phyloP scores from a whole-genome alignment of 2,797 vertebrate genomes.

The Rallus crepitans region DNA sequence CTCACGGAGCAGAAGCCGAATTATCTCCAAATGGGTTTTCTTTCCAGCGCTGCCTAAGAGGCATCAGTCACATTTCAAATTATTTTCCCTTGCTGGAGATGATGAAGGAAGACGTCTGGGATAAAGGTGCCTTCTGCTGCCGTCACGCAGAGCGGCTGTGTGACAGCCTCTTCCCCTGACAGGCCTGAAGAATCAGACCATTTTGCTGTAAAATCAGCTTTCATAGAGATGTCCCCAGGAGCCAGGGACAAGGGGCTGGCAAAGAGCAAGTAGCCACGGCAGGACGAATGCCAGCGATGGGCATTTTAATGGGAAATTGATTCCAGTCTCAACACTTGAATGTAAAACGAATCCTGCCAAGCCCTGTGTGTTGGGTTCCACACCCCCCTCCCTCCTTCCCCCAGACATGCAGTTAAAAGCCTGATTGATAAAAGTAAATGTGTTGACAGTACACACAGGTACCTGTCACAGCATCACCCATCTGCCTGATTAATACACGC shows the following conservation, averaged over 20 bases:
- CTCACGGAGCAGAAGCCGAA: background rate
- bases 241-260: background rate
- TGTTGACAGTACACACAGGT: background rate
- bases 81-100: background rate
- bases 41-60: background rate
- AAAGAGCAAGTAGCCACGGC: background rate
- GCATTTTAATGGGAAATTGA: background rate
- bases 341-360: background rate
- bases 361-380: rapidly evolving
- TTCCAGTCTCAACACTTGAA: background rate
- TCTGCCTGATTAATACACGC: background rate
- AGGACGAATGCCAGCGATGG: background rate
- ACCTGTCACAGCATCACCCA: background rate
- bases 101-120: background rate
- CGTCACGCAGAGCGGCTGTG: rapidly evolving
- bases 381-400: background rate
- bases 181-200: slow-evolving; percentile 5
- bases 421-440: background rate
- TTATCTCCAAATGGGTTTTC: background rate
- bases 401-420: background rate
- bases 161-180: slow-evolving; percentile 27
- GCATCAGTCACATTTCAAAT: slow-evolving; percentile 26
- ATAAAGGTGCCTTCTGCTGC: slow-evolving; percentile 25
- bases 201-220: slow-evolving; percentile 10
- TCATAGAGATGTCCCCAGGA: rapidly evolving